Evolutionary conservation across 2,888 invertebrate genomes (phyloP).

Genomic region (Microplitis manilae): DNA sequence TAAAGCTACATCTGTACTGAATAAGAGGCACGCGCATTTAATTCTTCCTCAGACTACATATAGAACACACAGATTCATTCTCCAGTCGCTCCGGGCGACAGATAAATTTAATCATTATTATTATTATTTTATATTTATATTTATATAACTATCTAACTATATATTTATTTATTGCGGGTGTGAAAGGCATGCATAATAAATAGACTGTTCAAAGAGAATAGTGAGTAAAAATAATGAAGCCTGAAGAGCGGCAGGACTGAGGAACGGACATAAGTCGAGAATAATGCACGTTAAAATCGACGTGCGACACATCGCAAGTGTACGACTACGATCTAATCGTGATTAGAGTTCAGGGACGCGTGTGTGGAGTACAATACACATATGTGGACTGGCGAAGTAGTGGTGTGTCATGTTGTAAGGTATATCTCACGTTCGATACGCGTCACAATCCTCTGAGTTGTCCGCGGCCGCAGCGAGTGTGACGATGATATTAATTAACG

Average conservation of each 20-base stretch:
- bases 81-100: constrained; percentile 13
- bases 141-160: constrained; percentile 11
- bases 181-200: background rate
- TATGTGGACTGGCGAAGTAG: background rate
- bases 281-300: constrained; percentile 47
- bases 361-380: constrained; percentile 7
- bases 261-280: constrained; percentile 10
- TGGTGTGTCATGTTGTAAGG: constrained; percentile 31
- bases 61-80: constrained; percentile 19
- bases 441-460: constrained; percentile 32
- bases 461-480: constrained; percentile 42
- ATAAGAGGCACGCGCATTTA: background rate
- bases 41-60: background rate
- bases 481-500: constrained; percentile 54
- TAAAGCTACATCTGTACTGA: background rate
- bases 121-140: constrained; percentile 7
- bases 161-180: constrained; percentile 4
- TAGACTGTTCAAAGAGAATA: background rate
- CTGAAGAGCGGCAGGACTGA: background rate
- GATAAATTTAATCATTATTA: constrained; percentile 19
- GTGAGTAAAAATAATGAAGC: constrained; percentile 9
- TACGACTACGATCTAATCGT: constrained; percentile 50
- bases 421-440: constrained; percentile 51
- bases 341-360: constrained; percentile 52
- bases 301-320: constrained; percentile 67